Conservation (phyloP, 2,888 invertebrate species). For the Epiblema foenella region DNA sequence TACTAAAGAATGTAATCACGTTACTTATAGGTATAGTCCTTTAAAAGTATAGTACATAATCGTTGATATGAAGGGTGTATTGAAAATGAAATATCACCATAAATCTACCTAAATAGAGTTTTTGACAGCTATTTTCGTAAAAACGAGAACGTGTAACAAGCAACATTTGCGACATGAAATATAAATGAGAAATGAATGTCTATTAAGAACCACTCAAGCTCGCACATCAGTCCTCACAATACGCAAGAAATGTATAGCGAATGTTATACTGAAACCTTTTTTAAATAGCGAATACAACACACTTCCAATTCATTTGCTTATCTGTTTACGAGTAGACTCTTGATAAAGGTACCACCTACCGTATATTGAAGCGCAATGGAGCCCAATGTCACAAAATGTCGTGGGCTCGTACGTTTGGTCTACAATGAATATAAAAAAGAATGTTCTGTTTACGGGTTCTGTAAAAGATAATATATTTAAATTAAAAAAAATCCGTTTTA, state of each 20-base stretch:
- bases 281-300: conserved; percentile 65
- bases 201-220: conserved; percentile 53
- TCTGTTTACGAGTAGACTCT: conserved; percentile 80
- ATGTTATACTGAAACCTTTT: conserved; percentile 64
- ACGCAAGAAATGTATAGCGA: conserved; percentile 56
- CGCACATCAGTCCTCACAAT: conserved; percentile 48
- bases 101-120: neutral
- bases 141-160: neutral
- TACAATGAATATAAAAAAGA: conserved; percentile 65
- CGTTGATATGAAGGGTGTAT: neutral
- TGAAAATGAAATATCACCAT: neutral
- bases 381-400: conserved; percentile 81
- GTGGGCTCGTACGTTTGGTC: conserved; percentile 67
- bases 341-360: conserved; percentile 57
- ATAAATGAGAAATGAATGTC: conserved; percentile 46
- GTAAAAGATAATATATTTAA: neutral
- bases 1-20: neutral
- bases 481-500: neutral
- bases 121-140: neutral
- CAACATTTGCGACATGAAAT: conserved; percentile 27
- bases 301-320: conserved; percentile 84
- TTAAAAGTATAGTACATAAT: neutral
- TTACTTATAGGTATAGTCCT: neutral
- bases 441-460: conserved; percentile 18
- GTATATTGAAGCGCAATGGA: conserved; percentile 80